Percentiles rank a stretch among this genome's conserved stretches.
phyloP scores from a whole-genome alignment of 2,113 vertebrate species.

The Eleginops maclovinus region DNA sequence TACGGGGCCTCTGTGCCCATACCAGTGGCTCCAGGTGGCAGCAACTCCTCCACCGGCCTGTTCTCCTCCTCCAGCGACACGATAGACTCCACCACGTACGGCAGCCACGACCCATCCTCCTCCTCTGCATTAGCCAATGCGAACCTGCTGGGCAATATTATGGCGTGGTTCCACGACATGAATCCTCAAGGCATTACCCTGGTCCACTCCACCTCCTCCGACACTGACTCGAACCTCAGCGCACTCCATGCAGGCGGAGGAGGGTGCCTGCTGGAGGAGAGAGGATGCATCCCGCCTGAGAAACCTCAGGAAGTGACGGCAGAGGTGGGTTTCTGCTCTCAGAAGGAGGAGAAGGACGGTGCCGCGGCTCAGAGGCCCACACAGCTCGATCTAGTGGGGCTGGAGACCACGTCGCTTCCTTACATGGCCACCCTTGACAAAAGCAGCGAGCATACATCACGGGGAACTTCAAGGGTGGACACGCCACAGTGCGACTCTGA shows the following conservation, averaged over 20 bases:
- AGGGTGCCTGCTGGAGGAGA: conserved; percentile 63
- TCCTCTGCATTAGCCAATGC: conserved; percentile 82
- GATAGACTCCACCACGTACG: conserved; percentile 56
- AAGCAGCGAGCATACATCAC: conserved; percentile 59
- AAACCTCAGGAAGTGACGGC: conserved; percentile 83
- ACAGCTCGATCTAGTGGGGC: conserved; percentile 84
- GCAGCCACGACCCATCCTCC: conserved; percentile 79
- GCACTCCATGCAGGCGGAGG: conserved; percentile 67
- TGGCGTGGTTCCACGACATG: conserved; percentile 99
- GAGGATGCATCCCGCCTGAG: conserved; percentile 22
- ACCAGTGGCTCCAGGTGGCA: conserved; percentile 47
- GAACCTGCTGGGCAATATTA: conserved; percentile 97
- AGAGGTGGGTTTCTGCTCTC: conserved; percentile 61
- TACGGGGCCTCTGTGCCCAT: conserved; percentile 56
- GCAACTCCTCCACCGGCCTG: conserved; percentile 67
- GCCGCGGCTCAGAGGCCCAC: conserved; percentile 79
- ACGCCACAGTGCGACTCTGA: conserved; percentile 84
- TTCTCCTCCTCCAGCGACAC: conserved; percentile 75
- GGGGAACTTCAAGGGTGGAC: conserved; percentile 68
- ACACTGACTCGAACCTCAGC: conserved; percentile 83
- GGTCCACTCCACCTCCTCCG: conserved; percentile 88
- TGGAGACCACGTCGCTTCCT: conserved; percentile 74
- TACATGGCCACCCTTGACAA: conserved; percentile 75
- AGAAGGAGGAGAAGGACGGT: conserved; percentile 63
- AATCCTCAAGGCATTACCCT: conserved; percentile 96